Conservation (phyloP, 2,888 invertebrate genomes). For the Polyommatus icarus region DNA sequence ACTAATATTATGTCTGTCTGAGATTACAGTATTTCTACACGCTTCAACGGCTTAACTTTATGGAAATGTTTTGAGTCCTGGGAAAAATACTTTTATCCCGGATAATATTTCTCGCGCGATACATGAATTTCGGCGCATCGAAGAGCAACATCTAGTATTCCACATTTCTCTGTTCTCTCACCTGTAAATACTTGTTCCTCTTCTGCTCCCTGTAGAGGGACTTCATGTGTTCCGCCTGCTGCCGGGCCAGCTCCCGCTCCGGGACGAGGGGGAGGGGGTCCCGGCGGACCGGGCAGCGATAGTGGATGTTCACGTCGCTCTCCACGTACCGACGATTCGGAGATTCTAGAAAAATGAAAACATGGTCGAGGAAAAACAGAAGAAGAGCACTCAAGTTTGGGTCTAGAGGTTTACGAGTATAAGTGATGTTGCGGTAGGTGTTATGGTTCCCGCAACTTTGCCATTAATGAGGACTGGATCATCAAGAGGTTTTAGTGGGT, state of each 20-base stretch:
- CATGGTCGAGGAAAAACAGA: not conserved
- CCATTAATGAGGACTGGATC: no score
- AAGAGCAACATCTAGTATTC: not conserved
- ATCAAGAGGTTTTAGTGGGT: no score
- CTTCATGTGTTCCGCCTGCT: constrained; percentile 95
- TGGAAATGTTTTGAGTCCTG: no score
- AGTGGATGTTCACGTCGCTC: constrained; percentile 96
- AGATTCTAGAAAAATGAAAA: constrained; percentile 82
- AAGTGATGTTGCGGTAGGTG: no score
- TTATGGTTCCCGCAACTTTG: no score
- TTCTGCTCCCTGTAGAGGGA: constrained; percentile 93
- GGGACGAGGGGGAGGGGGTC: constrained; percentile 92
- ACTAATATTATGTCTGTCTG: no score
- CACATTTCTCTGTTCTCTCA: constrained; percentile 45
- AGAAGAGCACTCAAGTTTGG: no score
- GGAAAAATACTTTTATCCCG: no score
- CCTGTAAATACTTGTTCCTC: constrained; percentile 93
- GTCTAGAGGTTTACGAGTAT: no score
- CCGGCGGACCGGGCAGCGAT: constrained; percentile 92
- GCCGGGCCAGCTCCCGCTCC: constrained; percentile 92
- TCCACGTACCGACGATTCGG: constrained; percentile 91
- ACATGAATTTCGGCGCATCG: not conserved
- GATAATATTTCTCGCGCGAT: no score
- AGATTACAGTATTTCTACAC: no score
- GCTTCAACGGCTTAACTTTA: no score